phyloP scores from a whole-genome alignment of 2,797 vertebrate species.

The Echiichthys vipera region DNA sequence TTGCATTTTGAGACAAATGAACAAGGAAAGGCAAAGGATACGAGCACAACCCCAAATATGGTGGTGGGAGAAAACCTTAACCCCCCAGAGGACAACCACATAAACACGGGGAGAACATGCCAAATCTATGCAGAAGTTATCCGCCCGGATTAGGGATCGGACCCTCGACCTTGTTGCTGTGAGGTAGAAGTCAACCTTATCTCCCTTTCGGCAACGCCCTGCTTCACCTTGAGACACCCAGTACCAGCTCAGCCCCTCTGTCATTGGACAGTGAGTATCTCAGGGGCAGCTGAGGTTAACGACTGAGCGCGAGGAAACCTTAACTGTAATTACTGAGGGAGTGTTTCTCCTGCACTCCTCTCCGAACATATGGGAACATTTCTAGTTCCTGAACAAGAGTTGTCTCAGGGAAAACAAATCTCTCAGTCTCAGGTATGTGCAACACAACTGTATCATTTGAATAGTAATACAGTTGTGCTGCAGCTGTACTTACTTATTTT shows the following conservation, averaged over 20 bases:
- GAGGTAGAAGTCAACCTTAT: neutral
- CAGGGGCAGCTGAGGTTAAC: constrained; percentile 40
- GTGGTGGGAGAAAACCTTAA: no score
- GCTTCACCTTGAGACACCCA: constrained; percentile 33
- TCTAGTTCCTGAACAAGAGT: constrained; percentile 3
- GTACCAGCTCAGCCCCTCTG: constrained; percentile 10
- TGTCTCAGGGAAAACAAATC: neutral
- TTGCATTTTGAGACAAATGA: no score
- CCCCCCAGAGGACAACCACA: no score
- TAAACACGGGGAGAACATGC: no score
- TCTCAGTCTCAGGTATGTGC: neutral
- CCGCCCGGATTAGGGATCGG: no score
- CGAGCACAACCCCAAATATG: no score
- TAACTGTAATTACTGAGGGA: constrained; percentile 53
- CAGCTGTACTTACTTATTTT: neutral
- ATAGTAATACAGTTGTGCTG: neutral
- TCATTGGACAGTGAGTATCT: constrained; percentile 29
- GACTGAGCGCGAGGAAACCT: constrained; percentile 34
- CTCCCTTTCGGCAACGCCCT: constrained; percentile 20
- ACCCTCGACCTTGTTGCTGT: no score
- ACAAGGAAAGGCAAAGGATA: no score
- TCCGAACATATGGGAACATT: constrained; percentile 11
- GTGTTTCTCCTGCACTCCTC: constrained; percentile 46
- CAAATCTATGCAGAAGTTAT: no score
- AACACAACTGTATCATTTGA: neutral